Evolutionary conservation across 2,888 invertebrate species (phyloP), one percentile per base, ranked within the genome.

Genomic region (Masnerella sp.): DNA sequence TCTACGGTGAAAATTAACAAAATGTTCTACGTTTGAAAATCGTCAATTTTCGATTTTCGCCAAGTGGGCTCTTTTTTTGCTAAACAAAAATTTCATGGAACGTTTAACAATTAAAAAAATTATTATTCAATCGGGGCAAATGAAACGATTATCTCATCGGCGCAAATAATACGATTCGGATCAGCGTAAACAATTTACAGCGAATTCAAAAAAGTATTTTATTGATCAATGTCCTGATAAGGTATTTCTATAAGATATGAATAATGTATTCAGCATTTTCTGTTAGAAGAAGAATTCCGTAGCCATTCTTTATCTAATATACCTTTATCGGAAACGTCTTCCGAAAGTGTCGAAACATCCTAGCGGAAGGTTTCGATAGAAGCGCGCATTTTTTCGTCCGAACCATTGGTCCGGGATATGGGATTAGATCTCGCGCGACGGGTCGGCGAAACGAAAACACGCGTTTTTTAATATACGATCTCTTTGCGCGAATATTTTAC

Each of bases 231-330:
- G 52, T 18, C 30, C n/a, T 25, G 62, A 52, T 49, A 52, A 52
- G 43, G 32, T 52, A 51, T 51, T 58, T 58, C 12, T 58, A 58
- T 43, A 54, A 49, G 43, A 42, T 49, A 52, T 59, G 59, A 68
- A 59, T 68, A 68, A 68, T 52, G 59, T 59, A 68, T 68, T 49
- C 64, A 65, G 45, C 54, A 54, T 65, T 65, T 65, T 65, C 51
- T 52, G 51, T 59, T 51, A 59, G 12, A 51, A 45, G 22, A 69
- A 54, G 68, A 61, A 69, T 69, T 49, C 45, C 51, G 18, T 68
- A 45, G 9, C 11, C 61, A 61, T 54, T 54, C 52, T 61, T 52
- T 54, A 67, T 52, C 59, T 22, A 15, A 4, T 61, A 15, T 54
- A 40, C 52, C 52, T 61, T 68, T 61, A 61, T 69, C 45, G 68